Evolutionary conservation across 2,797 vertebrate species (phyloP).

Genomic region (Spinus pinus): DNA sequence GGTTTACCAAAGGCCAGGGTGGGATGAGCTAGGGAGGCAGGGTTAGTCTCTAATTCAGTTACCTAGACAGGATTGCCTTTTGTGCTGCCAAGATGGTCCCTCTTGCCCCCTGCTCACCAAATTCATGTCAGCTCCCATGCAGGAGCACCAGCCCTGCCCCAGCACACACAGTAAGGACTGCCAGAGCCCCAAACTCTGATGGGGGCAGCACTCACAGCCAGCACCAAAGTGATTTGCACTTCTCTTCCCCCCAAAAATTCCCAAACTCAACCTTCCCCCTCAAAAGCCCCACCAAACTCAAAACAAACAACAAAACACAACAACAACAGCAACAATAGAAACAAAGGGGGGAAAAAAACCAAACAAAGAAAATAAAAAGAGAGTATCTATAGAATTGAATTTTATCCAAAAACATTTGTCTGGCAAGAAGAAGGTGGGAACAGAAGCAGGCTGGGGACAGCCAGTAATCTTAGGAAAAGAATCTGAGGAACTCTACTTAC

Average conservation of each 20-base stretch:
- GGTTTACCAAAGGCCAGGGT: neutral
- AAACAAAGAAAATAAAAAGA: neutral
- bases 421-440: neutral
- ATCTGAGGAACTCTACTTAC: neutral
- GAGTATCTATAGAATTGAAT: rapidly evolving
- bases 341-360: rapidly evolving
- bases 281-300: neutral
- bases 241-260: neutral
- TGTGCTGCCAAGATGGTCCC: neutral
- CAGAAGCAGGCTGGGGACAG: neutral
- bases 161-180: no score
- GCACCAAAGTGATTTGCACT: rapidly evolving
- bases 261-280: neutral
- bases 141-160: neutral
- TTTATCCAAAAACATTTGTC: neutral
- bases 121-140: rapidly evolving
- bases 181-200: neutral
- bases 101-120: neutral
- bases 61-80: neutral
- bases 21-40: neutral
- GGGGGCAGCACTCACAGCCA: neutral
- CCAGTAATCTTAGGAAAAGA: neutral
- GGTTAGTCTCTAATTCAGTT: neutral
- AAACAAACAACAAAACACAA: neutral
- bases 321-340: neutral